phyloP scores from a whole-genome alignment of 1,140 invertebrate species.

The Cotesia vestalis region DNA sequence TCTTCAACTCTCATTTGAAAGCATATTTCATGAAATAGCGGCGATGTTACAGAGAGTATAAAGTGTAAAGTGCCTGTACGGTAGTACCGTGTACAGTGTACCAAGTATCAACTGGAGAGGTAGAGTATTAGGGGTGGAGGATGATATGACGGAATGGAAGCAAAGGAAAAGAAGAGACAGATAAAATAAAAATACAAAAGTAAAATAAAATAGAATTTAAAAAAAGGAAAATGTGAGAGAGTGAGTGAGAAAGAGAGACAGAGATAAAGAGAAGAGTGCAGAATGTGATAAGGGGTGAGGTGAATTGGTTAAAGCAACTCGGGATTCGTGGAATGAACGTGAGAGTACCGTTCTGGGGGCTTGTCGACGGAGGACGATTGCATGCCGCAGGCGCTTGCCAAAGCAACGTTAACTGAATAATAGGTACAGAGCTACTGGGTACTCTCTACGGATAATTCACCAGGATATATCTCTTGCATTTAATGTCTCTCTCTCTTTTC shows the following conservation, averaged over 20 bases:
- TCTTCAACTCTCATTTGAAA: constrained; percentile 52
- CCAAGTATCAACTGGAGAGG: constrained; percentile 34
- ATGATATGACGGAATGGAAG: background rate
- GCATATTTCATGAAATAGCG: constrained; percentile 49
- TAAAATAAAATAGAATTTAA: background rate
- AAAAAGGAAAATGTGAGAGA: background rate
- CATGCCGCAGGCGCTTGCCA: constrained; percentile 49
- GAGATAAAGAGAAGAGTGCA: no score
- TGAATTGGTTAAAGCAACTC: constrained; percentile 38
- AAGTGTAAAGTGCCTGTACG: no score
- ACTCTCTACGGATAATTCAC: background rate
- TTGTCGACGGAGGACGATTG: constrained; percentile 52
- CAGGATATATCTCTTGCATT: constrained; percentile 1
- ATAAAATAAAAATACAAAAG: constrained; percentile 22
- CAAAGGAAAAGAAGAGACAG: constrained; percentile 2
- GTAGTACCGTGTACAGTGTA: background rate
- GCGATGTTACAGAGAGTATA: constrained; percentile 10
- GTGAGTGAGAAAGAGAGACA: no score
- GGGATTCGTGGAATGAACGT: constrained; percentile 42
- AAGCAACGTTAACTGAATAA: constrained; percentile 43
- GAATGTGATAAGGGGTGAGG: constrained; percentile 10
- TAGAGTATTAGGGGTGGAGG: constrained; percentile 20
- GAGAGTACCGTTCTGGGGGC: constrained; percentile 36
- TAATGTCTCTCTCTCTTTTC: background rate
- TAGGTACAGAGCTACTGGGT: constrained; percentile 39